Evolutionary conservation across 2,113 vertebrate genomes (phyloP).

Genomic region (Ailuropoda melanoleuca): DNA sequence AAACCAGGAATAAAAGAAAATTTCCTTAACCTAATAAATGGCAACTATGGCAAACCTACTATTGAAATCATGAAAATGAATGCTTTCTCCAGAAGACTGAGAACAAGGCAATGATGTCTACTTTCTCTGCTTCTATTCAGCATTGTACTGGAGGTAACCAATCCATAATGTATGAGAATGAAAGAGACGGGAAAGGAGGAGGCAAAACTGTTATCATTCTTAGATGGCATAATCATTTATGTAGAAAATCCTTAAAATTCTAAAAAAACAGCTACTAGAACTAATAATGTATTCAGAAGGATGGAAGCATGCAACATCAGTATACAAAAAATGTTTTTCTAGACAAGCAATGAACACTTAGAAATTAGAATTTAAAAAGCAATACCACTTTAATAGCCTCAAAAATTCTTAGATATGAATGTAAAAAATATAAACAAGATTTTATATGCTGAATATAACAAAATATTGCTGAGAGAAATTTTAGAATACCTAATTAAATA

Average conservation of each 20-base stretch:
- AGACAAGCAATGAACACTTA: background rate
- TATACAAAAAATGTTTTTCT: conserved; percentile 24
- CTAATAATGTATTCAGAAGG: background rate
- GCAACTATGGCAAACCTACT: background rate
- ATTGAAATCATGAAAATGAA: background rate
- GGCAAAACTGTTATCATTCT: background rate
- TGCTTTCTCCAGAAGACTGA: background rate
- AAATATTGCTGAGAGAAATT: background rate
- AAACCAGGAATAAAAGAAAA: background rate
- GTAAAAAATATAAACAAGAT: background rate
- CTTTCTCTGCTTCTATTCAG: background rate
- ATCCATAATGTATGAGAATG: background rate
- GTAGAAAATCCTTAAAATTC: background rate
- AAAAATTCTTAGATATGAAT: background rate
- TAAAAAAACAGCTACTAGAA: background rate
- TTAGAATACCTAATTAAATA: background rate
- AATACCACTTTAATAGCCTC: background rate
- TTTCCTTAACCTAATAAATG: background rate
- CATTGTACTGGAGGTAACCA: background rate
- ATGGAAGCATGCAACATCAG: background rate
- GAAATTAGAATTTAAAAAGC: background rate
- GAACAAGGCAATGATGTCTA: background rate
- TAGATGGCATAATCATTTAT: background rate
- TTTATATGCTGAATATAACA: background rate
- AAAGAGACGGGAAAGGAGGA: background rate